Evolutionary conservation across 1,140 invertebrate species (phyloP).

Genomic region (Tenebrio molitor): DNA sequence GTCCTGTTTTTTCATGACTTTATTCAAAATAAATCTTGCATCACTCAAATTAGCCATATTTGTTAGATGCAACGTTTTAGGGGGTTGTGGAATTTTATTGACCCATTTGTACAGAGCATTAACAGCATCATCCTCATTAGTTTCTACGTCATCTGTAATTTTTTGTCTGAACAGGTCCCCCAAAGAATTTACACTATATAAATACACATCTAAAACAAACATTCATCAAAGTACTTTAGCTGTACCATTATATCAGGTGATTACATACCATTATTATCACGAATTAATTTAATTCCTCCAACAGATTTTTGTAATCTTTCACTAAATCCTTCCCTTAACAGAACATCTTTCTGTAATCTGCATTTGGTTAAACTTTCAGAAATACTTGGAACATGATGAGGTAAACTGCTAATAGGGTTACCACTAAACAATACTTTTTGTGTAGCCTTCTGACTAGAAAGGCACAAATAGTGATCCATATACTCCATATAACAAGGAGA

Average conservation of each 20-base stretch:
- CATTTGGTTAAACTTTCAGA: constrained; percentile 3
- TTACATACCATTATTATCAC: constrained; percentile 32
- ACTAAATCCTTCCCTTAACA: background rate
- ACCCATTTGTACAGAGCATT: constrained; percentile 9
- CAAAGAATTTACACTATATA: background rate
- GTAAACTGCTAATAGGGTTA: constrained; percentile 22
- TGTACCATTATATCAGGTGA: too few relatives aligned
- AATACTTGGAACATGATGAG: constrained; percentile 29
- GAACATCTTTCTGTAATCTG: background rate
- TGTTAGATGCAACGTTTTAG: constrained; percentile 2
- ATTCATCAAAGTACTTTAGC: too few relatives aligned
- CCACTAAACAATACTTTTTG: constrained; percentile 30
- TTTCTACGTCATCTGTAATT: background rate
- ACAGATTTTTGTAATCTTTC: constrained; percentile 12
- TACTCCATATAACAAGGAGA: constrained; percentile 26
- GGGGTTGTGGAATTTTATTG: background rate
- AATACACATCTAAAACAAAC: background rate
- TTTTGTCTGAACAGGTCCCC: constrained; percentile 30
- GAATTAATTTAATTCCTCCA: constrained; percentile 22
- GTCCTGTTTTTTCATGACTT: too few relatives aligned
- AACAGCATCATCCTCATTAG: background rate
- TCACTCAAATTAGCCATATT: constrained; percentile 16
- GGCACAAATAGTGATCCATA: background rate
- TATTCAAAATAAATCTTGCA: constrained; percentile 5
- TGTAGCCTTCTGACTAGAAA: constrained; percentile 25